Conservation (phyloP, 2,113 vertebrate genomes). For the Rousettus leschenaultii region DNA sequence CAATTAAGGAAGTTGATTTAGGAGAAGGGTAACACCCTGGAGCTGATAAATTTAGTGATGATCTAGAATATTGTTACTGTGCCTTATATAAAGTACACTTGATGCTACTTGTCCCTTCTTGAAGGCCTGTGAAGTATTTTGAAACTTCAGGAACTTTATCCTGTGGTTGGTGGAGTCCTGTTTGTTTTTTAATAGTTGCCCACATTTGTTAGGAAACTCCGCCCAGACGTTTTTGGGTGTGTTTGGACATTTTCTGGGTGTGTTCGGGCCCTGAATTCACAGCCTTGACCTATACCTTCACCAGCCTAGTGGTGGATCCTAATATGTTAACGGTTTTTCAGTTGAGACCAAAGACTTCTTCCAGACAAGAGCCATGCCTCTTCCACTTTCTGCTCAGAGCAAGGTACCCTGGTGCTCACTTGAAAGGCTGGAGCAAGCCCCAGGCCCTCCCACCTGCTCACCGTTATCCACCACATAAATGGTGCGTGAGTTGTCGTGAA, state of each 20-base stretch:
- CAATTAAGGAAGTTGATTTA: not conserved
- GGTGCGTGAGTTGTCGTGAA: constrained; percentile 87
- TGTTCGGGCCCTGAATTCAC: not conserved
- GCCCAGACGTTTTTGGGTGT: not conserved
- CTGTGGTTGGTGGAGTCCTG: not conserved
- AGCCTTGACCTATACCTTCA: not conserved
- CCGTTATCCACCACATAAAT: constrained; percentile 94
- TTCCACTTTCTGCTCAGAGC: not conserved
- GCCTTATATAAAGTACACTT: not conserved
- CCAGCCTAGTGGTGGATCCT: not conserved
- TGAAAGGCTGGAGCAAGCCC: not conserved
- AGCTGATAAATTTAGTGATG: not conserved
- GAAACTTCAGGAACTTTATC: not conserved
- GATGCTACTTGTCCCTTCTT: not conserved
- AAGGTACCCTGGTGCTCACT: not conserved
- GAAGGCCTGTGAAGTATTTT: not conserved
- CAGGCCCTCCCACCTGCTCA: constrained; percentile 70
- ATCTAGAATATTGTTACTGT: not conserved
- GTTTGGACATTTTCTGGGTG: not conserved
- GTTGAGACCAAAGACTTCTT: not conserved
- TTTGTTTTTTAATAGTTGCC: not conserved
- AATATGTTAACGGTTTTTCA: not conserved
- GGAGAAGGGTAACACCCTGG: not conserved
- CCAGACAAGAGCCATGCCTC: not conserved
- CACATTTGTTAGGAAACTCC: not conserved